Conservation (phyloP, 2,797 vertebrate genomes). For the Ambastaia sidthimunki region DNA sequence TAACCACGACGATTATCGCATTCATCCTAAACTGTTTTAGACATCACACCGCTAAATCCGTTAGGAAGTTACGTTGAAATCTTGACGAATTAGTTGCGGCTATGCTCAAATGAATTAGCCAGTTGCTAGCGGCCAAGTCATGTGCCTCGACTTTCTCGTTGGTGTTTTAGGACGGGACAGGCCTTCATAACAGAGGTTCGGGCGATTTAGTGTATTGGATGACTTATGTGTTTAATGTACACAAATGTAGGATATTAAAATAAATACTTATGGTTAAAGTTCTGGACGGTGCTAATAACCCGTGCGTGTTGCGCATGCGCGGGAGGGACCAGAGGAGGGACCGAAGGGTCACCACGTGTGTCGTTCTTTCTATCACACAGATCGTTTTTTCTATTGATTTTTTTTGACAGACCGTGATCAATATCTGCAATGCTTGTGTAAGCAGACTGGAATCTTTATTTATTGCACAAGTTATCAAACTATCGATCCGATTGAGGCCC, state of each 20-base stretch:
- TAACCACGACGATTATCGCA: neutral
- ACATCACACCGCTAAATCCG: neutral
- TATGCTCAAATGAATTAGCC: conserved; percentile 37
- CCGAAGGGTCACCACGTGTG: conserved; percentile 42
- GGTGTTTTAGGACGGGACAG: neutral
- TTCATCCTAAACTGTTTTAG: neutral
- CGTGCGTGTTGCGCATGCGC: conserved; percentile 36
- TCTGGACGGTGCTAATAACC: conserved; percentile 30
- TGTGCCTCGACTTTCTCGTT: neutral
- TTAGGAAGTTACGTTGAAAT: neutral
- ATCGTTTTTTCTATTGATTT: neutral
- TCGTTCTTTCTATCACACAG: no score
- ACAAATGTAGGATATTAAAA: neutral
- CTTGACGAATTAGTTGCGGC: conserved; percentile 6
- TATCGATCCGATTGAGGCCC: neutral
- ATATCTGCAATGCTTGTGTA: neutral
- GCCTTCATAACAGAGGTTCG: neutral
- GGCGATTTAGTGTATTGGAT: neutral
- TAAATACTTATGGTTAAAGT: neutral
- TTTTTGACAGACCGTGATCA: neutral
- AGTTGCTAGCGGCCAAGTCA: conserved; percentile 40
- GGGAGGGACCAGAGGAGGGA: conserved; percentile 19
- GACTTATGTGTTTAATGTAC: neutral
- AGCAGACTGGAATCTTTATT: neutral
- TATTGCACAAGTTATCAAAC: neutral